Base-by-base conservation (phyloP, 2,113 vertebrate species). In the Mus musculus region DNA sequence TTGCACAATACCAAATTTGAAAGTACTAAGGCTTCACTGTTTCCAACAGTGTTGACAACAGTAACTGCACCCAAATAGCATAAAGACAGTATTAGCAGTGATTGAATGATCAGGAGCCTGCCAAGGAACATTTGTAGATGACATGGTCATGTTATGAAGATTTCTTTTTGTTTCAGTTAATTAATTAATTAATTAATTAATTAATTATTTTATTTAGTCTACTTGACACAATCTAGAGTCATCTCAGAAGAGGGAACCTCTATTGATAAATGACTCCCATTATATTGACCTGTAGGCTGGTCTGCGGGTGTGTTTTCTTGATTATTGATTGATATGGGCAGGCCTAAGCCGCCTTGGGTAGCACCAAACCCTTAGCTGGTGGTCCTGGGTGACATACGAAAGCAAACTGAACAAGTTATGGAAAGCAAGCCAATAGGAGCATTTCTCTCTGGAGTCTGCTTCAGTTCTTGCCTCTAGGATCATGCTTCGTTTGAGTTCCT, bases 61-160 rank as follows among this genome's bases (percentile, higher is more conserved):
- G 54, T 77, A 81, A 82, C 33, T 81, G 14, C 16, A 84, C 63
- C 54, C 89, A 89, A 94, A 76, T 77, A 67, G 42, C 54, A 88
- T 73, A n/a, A 86, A 87, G 96, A 14, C 28, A 49, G 80, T 88
- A 73, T 22, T 30, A 71, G 39, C 80, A 92, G 90, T 65, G 26
- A 22, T 90, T 81, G 22, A 88, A 80, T 81, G 49, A 12, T 14
- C 78, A 88, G 39, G 93, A 80, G 78, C 54, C 42, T 91, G 39
- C 65, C 77, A 86, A 49, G 13, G 13, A 85, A 81, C 39, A 71
- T 78, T 73, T 73, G 46, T 26, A 95, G 76, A 61, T 52, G 49
- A 84, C 4, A 33, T 54, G 22, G 69, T 12, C 10, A 46, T 63
- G 33, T 11, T 71, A 85, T 93, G 56, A 89, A 77, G 20, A 90